Percentiles rank a stretch among this genome's conserved stretches.
Evolutionary conservation across 2,888 invertebrate species (phyloP).

Genomic region (Amblyjoppa fuscipennis): DNA sequence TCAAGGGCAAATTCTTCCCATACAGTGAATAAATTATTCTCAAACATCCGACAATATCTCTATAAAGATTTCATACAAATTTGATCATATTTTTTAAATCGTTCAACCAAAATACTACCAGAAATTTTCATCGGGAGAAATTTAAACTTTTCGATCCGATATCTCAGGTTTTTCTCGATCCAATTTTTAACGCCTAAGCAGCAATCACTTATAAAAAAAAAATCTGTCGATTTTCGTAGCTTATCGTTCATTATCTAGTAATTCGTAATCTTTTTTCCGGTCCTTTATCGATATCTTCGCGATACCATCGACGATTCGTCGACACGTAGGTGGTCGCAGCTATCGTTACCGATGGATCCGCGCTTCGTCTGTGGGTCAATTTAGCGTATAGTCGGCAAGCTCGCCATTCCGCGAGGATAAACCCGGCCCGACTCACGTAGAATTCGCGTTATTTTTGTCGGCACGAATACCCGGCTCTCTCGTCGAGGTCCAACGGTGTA

Average conservation of each 20-base stretch:
- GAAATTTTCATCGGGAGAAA: too few relatives aligned
- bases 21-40: background rate
- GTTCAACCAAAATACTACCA: too few relatives aligned
- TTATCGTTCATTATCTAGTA: background rate
- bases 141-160: too few relatives aligned
- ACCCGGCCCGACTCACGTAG: conserved; percentile 76
- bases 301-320: background rate
- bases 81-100: background rate
- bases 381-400: conserved; percentile 69
- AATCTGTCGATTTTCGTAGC: background rate
- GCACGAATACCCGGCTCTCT: conserved; percentile 81
- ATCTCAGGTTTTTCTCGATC: too few relatives aligned
- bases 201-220: background rate
- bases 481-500: conserved; percentile 65
- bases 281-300: background rate
- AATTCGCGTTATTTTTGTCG: conserved; percentile 85
- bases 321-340: conserved; percentile 19
- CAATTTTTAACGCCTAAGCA: too few relatives aligned
- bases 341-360: conserved; percentile 41
- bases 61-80: background rate
- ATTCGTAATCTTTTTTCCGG: background rate
- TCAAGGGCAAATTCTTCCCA: background rate
- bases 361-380: conserved; percentile 60
- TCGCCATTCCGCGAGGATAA: conserved; percentile 67
- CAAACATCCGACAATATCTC: background rate